Evolutionary conservation across 2,113 vertebrate genomes (phyloP).

Genomic region (Malurus melanocephalus): DNA sequence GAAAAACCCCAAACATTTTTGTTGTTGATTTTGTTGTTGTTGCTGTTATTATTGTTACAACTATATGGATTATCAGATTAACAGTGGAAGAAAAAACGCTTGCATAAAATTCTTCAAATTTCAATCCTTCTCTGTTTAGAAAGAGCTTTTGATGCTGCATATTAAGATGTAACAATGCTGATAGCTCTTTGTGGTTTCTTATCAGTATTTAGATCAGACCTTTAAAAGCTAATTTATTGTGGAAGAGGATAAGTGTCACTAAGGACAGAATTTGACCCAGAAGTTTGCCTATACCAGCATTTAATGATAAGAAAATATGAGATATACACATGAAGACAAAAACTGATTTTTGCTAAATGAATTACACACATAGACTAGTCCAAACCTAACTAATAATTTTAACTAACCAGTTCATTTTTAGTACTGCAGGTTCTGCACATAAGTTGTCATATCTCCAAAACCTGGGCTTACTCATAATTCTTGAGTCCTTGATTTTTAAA

Average conservation of each 20-base stretch:
- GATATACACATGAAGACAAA: background rate
- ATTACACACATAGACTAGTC: background rate
- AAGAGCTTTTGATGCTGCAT: background rate
- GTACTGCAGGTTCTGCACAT: background rate
- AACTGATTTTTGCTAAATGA: background rate
- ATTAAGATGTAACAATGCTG: background rate
- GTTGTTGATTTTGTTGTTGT: accelerated
- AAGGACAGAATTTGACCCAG: background rate
- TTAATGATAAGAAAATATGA: background rate
- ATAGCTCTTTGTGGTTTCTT: background rate
- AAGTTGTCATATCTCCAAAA: background rate
- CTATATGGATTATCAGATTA: background rate
- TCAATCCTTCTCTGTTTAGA: background rate
- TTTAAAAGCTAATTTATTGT: background rate
- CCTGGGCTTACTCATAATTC: background rate
- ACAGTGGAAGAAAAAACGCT: background rate
- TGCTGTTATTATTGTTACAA: background rate
- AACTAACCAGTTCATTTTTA: background rate
- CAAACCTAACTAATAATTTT: background rate
- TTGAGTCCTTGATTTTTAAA: background rate
- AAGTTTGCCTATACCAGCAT: background rate
- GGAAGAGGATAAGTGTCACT: background rate
- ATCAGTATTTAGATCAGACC: background rate
- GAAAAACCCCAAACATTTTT: background rate
- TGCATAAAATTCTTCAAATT: background rate